phyloP scores from a whole-genome alignment of 2,888 invertebrate species.

The Apoda limacodes region DNA sequence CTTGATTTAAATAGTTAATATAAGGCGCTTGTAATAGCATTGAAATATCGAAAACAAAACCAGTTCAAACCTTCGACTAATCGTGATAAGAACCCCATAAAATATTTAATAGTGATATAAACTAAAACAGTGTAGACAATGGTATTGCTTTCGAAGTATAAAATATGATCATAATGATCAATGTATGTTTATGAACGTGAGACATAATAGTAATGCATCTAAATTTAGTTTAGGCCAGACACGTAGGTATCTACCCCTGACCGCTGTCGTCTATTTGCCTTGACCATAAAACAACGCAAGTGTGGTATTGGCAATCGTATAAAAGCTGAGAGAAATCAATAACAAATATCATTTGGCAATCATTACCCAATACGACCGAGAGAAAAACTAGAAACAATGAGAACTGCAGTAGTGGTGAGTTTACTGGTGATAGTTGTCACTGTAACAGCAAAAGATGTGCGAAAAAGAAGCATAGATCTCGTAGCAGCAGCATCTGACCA shows the following conservation, averaged over 20 bases:
- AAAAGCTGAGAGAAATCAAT: conserved; percentile 51
- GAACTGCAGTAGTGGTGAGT: conserved; percentile 38
- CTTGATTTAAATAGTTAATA: too few relatives aligned
- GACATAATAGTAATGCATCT: conserved; percentile 2
- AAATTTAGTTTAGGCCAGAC: conserved; percentile 48
- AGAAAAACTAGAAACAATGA: conserved; percentile 50
- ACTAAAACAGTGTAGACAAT: too few relatives aligned
- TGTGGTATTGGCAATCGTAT: conserved; percentile 60
- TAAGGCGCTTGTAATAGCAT: too few relatives aligned
- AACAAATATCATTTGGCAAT: conserved; percentile 62
- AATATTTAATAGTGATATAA: too few relatives aligned
- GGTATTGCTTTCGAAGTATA: too few relatives aligned
- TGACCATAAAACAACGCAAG: conserved; percentile 53
- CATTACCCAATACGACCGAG: conserved; percentile 43
- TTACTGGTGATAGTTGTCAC: conserved; percentile 51
- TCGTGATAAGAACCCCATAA: too few relatives aligned
- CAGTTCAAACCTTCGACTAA: too few relatives aligned
- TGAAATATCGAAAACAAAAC: too few relatives aligned
- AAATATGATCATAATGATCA: too few relatives aligned
- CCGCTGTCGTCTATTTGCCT: conserved; percentile 47
- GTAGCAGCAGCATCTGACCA: conserved; percentile 58
- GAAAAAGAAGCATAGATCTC: conserved; percentile 58
- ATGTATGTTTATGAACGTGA: too few relatives aligned
- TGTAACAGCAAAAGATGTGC: conserved; percentile 57
- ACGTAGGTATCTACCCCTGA: conserved; percentile 36